Conservation (phyloP, 2,797 vertebrate species). For the Botia almorhae region DNA sequence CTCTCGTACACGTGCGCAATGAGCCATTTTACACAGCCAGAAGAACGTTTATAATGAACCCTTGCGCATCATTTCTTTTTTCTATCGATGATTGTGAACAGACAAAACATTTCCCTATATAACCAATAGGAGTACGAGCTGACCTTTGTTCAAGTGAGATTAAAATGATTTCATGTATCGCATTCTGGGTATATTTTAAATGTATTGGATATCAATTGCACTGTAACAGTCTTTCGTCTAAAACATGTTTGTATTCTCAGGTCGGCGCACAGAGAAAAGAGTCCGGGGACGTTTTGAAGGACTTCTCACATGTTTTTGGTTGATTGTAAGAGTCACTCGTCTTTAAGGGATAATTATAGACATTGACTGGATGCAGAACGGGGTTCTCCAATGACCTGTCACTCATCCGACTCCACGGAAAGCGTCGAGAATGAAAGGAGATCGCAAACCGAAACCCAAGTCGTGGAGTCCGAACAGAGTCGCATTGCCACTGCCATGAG, state of each 20-base stretch:
- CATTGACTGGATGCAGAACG: conserved; percentile 60
- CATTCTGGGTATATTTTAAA: background rate
- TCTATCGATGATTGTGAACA: background rate
- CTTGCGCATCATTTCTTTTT: background rate
- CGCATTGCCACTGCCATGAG: conserved; percentile 75
- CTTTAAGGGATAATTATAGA: conserved; percentile 46
- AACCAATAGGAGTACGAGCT: background rate
- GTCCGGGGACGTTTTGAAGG: conserved; percentile 27
- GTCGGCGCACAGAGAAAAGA: conserved; percentile 14
- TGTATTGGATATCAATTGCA: background rate
- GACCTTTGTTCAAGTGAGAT: background rate
- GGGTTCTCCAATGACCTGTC: conserved; percentile 77
- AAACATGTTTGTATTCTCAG: conserved; percentile 38
- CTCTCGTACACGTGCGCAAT: conserved; percentile 17
- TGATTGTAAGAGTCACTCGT: conserved; percentile 10
- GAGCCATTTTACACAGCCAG: background rate
- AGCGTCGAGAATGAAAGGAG: conserved; percentile 68
- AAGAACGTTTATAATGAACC: background rate
- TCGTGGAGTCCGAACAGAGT: conserved; percentile 71
- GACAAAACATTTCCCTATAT: background rate
- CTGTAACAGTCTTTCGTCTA: background rate
- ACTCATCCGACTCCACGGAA: conserved; percentile 76
- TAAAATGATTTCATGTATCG: background rate
- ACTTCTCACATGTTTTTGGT: conserved; percentile 21
- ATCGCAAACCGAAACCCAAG: conserved; percentile 57